Evolutionary conservation across 2,888 invertebrate species (phyloP).

Genomic region (Phymatocera aterrima): DNA sequence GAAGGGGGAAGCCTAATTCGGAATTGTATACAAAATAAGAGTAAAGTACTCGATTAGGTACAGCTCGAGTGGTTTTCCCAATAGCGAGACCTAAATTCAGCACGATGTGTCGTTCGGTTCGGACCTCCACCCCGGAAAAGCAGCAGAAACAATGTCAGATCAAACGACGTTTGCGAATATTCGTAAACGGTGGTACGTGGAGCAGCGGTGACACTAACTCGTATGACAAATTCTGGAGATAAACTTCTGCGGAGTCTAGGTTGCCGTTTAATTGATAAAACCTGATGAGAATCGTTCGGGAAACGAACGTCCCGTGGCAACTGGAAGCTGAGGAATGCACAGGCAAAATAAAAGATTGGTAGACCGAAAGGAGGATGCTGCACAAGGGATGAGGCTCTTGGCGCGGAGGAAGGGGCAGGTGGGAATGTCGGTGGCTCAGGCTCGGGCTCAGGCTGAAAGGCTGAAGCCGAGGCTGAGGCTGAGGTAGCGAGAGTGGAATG

Average conservation of each 20-base stretch:
- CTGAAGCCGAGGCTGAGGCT: conserved; percentile 55
- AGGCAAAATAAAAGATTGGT: conserved; percentile 62
- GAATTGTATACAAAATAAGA: no score
- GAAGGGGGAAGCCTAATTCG: no score
- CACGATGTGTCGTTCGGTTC: neutral
- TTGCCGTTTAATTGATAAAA: conserved; percentile 35
- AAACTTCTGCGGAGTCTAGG: neutral
- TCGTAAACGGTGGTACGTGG: neutral
- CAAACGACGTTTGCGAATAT: neutral
- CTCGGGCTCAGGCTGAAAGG: conserved; percentile 37
- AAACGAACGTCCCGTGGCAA: conserved; percentile 42
- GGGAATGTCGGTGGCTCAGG: conserved; percentile 45
- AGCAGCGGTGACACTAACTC: neutral
- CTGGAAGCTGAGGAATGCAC: conserved; percentile 43
- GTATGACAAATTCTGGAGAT: neutral
- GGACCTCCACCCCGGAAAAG: neutral
- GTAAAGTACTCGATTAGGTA: no score
- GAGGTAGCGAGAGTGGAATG: conserved; percentile 72
- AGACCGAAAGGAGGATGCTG: conserved; percentile 59
- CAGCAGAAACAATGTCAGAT: no score
- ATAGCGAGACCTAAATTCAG: no score
- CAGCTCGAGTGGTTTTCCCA: no score
- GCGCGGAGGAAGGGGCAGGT: conserved; percentile 37
- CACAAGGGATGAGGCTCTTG: conserved; percentile 42
- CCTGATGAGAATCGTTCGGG: conserved; percentile 34